These are phyloP conservation scores for Sphenodon punctatus DNA, from an alignment of 2,797 vertebrate genomes.

Conservation along the genomic window DNA sequence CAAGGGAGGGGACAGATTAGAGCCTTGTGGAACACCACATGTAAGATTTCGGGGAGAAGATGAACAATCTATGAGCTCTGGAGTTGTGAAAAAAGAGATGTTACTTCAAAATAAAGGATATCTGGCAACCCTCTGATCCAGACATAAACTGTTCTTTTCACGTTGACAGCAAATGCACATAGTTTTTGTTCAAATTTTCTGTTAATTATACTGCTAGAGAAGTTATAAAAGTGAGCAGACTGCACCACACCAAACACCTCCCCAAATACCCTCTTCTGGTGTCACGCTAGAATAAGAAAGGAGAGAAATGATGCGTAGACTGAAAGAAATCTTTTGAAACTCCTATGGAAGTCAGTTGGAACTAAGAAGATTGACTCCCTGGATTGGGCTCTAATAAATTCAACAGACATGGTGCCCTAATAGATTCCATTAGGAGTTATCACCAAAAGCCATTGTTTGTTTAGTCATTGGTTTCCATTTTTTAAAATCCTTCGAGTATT, in stretches of 20 bases:
- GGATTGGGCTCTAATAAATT: not conserved
- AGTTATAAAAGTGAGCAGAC: not conserved
- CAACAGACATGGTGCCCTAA: not conserved
- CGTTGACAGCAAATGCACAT: not conserved
- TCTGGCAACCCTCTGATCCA: too few species aligned
- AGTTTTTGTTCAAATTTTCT: not conserved
- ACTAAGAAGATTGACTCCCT: not conserved
- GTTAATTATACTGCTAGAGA: not conserved
- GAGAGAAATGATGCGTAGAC: not conserved
- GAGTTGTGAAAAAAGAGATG: too few species aligned
- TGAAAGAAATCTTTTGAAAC: not conserved
- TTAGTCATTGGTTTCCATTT: not conserved
- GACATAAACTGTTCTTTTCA: not conserved
- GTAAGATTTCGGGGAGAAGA: too few species aligned
- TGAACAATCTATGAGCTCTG: too few species aligned
- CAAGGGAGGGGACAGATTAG: too few species aligned
- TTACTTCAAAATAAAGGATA: too few species aligned
- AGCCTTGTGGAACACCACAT: too few species aligned
- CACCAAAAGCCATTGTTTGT: not conserved
- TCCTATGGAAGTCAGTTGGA: not conserved
- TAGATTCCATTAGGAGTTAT: not conserved
- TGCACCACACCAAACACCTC: not conserved
- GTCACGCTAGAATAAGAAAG: not conserved
- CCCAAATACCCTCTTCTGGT: not conserved
- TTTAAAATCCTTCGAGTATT: not conserved